Evolutionary conservation across 2,888 invertebrate species (phyloP).

Genomic region (Cephus sareptanus): DNA sequence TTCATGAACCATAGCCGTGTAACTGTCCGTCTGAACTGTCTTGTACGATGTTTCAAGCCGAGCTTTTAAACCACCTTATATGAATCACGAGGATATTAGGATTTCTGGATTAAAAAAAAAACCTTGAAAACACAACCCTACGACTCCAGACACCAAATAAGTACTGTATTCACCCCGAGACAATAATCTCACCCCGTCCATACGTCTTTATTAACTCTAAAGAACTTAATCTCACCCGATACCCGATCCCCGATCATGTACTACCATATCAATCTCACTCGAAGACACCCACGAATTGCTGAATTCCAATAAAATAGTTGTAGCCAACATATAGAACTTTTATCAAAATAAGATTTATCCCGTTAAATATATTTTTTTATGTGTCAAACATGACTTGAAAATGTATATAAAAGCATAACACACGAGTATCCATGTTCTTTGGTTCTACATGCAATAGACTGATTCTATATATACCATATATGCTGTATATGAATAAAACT

Average conservation of each 20-base stretch:
- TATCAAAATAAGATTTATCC: background rate
- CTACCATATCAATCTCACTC: background rate
- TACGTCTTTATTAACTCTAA: background rate
- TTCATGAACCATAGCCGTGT: conserved; percentile 41
- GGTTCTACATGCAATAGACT: background rate
- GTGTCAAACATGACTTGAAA: background rate
- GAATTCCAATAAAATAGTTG: background rate
- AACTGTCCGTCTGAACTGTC: background rate
- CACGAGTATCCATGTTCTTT: background rate
- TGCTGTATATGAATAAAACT: background rate
- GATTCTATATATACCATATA: background rate
- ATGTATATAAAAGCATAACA: background rate
- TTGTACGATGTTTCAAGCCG: background rate
- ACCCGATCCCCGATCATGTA: background rate
- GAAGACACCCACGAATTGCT: background rate
- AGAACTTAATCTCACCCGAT: background rate
- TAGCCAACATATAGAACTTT: background rate
- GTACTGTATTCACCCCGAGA: background rate
- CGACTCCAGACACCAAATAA: background rate
- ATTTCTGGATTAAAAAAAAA: background rate
- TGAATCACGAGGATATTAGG: background rate
- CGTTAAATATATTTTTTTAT: too few species aligned
- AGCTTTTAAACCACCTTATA: background rate
- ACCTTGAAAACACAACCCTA: background rate
- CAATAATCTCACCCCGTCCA: background rate